Evolutionary conservation across 2,888 invertebrate species (phyloP).

Genomic region (Heteropelma amictum): DNA sequence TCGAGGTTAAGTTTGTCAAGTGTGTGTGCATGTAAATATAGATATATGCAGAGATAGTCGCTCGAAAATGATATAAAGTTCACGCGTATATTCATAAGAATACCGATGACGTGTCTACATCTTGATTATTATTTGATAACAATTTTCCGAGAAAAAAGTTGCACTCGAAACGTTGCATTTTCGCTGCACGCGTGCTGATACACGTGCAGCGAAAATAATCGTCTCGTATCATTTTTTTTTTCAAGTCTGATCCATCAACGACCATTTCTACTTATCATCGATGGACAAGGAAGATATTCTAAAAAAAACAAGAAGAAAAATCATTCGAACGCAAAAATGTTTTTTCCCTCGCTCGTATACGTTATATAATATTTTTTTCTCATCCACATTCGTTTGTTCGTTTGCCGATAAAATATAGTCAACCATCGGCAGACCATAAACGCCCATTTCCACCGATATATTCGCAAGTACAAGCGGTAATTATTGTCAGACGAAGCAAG

Average conservation of each 20-base stretch:
- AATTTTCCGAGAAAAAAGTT: constrained; percentile 25
- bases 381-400: not conserved
- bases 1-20: constrained; percentile 8
- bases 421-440: constrained; percentile 13
- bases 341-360: not conserved
- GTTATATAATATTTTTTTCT: not conserved
- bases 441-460: constrained; percentile 24
- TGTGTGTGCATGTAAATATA: not conserved
- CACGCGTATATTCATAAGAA: constrained; percentile 6
- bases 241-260: too few species aligned
- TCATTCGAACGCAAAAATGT: too few species aligned
- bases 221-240: too few species aligned
- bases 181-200: too few species aligned
- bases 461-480: constrained; percentile 22
- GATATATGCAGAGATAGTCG: not conserved
- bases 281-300: too few species aligned
- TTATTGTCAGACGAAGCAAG: constrained; percentile 23
- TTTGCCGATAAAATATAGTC: not conserved
- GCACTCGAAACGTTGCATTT: constrained; percentile 1
- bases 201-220: too few species aligned
- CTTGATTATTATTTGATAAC: not conserved
- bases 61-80: not conserved
- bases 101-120: not conserved
- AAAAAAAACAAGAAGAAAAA: too few species aligned
- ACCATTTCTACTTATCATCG: too few species aligned